Evolutionary conservation across 92 coral and sea anemone genomes (phyloP).

Genomic region (Plumapathes pennacea): DNA sequence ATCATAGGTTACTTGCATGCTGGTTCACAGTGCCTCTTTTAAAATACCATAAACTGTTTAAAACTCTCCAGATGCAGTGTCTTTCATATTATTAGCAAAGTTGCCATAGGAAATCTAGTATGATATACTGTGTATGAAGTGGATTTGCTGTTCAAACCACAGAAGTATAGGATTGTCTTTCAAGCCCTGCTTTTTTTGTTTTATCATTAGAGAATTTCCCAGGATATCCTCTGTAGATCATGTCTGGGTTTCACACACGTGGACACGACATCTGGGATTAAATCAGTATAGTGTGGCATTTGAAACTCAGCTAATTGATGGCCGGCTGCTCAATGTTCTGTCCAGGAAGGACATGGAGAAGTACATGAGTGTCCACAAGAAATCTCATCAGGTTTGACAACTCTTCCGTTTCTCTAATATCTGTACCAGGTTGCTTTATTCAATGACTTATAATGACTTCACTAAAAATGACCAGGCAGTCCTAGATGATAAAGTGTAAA

Average conservation of each 20-base stretch:
- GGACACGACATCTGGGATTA: constrained; percentile 90
- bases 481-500: no score
- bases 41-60: no score
- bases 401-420: background rate
- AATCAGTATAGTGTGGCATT: constrained; percentile 90
- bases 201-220: constrained; percentile 69
- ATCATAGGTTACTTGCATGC: no score
- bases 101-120: no score
- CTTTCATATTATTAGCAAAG: no score
- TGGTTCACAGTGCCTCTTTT: no score
- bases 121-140: no score
- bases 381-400: constrained; percentile 82
- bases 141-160: no score
- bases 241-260: constrained; percentile 85
- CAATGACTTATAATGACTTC: no score
- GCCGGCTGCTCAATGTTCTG: constrained; percentile 76
- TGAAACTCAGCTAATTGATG: constrained; percentile 96
- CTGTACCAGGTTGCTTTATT: background rate
- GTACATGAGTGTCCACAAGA: constrained; percentile 76
- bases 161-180: background rate
- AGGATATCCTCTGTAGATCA: constrained; percentile 80
- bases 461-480: no score
- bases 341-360: constrained; percentile 97
- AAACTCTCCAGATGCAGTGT: no score
- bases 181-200: background rate